These are phyloP conservation scores for Suillia variegata DNA, from an alignment of 2,888 invertebrate genomes.

Conservation along the genomic window DNA sequence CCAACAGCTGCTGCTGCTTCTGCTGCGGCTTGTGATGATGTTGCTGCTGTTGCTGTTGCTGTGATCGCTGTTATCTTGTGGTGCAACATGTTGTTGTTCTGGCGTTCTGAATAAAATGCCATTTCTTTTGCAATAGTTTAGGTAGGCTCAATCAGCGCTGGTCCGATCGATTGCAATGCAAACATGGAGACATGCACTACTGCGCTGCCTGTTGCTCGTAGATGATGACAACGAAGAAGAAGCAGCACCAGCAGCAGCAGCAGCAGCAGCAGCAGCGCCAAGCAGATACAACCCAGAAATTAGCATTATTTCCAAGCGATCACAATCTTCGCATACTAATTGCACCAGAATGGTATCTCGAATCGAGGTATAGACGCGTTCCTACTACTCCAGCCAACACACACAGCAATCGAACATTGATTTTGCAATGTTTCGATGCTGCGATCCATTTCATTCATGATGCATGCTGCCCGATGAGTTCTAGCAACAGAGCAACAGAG, in stretches of 20 bases:
- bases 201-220: too few species aligned
- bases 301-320: constrained; percentile 60
- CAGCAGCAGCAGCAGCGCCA: too few species aligned
- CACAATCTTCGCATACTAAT: constrained; percentile 61
- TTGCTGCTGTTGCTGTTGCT: not conserved
- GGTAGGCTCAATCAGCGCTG: too few species aligned
- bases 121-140: too few species aligned
- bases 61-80: not conserved
- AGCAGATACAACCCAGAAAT: constrained; percentile 39
- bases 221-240: constrained; percentile 11
- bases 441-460: not conserved
- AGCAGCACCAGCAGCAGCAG: not conserved
- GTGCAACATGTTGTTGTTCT: not conserved
- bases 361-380: not conserved
- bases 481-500: not conserved
- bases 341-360: constrained; percentile 35
- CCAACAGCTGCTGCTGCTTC: not conserved
- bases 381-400: not conserved
- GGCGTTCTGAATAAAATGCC: not conserved
- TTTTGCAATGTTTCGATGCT: not conserved
- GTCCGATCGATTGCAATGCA: not conserved
- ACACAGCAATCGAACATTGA: constrained; percentile 11
- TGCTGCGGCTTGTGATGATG: too few species aligned
- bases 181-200: not conserved
- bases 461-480: not conserved